Evolutionary conservation across 2,797 vertebrate species (phyloP), one percentile per base, ranked within the genome.

Genomic region (Pangasius djambal): DNA sequence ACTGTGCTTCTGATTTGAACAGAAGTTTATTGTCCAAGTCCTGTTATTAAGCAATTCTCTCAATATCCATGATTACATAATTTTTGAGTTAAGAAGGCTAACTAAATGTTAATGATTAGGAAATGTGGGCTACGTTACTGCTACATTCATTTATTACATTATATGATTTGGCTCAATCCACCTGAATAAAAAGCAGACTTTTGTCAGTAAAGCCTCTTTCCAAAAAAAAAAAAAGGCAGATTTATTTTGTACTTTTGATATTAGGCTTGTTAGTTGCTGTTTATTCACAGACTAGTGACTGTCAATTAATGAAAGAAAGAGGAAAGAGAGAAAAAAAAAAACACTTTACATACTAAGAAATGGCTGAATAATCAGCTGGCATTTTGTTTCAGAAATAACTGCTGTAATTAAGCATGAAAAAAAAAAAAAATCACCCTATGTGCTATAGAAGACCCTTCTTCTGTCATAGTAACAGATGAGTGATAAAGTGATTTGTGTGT

Each of bases 361-460:
- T 13, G 5, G 72, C 40, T 52, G 4, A n/a, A 52, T 16, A 7
- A 83, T 48, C 16, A 65, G 59, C 59, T 65, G 59, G 0, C n/a
- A 57, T 61, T 61, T 15, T 8, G 34, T 25, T 82, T 61, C 22
- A 8, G 78, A 82, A 34, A 44, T 65, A 83, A 48, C 2, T 67
- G 82, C 82, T 48, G n/a, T 48, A n/a, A n/a, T 65, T 65, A 44
- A 50, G 61, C 22, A 40, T 15, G 9, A 28, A 40, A 44, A 79
- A 52, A 40, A 44, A 79, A 52, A 44, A 5, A 70, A 2, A 34
- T 16, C 0, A 34, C 13, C 50, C 16, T 1, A 13, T 69, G 31
- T 63, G 55, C 52, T 88, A 44, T 18, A 13, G 28, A 61, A 88
- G 79, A 75, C 55, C 55, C 48, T 83, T 63, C 34, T 78, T 52